These are phyloP conservation scores for Caenorhabditis sp. DNA, from an alignment of 2,888 invertebrate genomes.

Conservation along the genomic window DNA sequence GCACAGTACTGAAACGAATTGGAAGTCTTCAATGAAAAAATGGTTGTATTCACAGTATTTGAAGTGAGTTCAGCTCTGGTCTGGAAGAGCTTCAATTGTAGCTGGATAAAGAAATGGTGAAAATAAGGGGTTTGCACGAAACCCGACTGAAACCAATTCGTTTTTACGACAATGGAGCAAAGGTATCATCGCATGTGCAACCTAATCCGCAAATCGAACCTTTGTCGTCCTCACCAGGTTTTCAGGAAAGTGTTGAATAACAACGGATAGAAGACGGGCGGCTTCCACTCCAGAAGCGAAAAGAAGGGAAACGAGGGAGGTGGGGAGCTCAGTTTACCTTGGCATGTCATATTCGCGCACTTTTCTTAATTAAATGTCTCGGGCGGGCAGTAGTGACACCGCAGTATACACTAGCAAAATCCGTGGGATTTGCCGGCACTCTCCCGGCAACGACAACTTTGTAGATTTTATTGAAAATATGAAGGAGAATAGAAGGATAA, in stretches of 20 bases:
- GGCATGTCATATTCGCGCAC: conserved; percentile 41
- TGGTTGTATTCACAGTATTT: conserved; percentile 3
- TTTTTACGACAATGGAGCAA: conserved; percentile 16
- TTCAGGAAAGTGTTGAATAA: conserved; percentile 41
- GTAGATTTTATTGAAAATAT: too few species aligned
- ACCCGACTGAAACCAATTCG: not conserved
- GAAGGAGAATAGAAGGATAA: too few species aligned
- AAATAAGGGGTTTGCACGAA: not conserved
- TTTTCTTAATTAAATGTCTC: conserved; percentile 51
- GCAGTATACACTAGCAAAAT: conserved; percentile 33
- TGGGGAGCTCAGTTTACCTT: conserved; percentile 46
- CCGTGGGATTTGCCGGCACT: conserved; percentile 45
- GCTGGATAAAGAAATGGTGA: too few species aligned
- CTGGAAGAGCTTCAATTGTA: too few species aligned
- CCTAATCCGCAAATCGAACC: conserved; percentile 56
- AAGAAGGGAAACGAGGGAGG: too few species aligned
- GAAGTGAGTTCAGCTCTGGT: not conserved
- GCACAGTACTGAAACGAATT: not conserved
- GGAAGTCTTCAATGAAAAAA: too few species aligned
- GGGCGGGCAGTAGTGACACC: too few species aligned
- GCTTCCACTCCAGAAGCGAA: too few species aligned
- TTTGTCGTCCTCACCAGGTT: conserved; percentile 27
- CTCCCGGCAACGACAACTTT: too few species aligned
- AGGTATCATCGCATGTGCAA: conserved; percentile 31
- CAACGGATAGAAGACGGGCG: conserved; percentile 7